Percentiles rank a stretch among this genome's conserved stretches.
phyloP scores from a whole-genome alignment of 2,797 vertebrate genomes.

The Pseudochirops corinnae region DNA sequence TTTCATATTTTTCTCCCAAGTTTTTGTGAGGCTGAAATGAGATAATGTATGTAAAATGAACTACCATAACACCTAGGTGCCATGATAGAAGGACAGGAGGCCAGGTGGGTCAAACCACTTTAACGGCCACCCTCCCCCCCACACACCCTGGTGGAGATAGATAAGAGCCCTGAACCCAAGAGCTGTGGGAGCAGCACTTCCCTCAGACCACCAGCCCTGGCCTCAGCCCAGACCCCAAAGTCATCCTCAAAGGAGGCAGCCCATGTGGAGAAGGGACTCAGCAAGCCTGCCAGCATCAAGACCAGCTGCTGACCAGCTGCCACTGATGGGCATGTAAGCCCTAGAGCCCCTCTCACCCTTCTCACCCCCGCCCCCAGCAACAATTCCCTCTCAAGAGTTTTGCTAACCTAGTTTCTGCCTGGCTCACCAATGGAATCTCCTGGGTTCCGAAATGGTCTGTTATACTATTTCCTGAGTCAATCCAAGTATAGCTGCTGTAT shows the following conservation, averaged over 20 bases:
- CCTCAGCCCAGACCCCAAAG: not conserved
- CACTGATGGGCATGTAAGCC: not conserved
- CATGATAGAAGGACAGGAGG: not conserved
- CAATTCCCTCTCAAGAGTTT: not conserved
- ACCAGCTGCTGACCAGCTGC: too few species aligned
- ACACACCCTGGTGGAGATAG: not conserved
- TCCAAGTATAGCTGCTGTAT: not conserved
- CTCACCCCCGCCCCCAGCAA: not conserved
- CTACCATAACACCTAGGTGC: not conserved
- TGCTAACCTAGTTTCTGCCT: not conserved
- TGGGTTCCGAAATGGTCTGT: not conserved
- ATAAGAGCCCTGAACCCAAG: not conserved
- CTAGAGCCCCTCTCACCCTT: not conserved
- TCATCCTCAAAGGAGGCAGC: not conserved
- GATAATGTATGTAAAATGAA: not conserved
- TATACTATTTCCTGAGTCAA: not conserved
- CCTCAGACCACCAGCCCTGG: not conserved
- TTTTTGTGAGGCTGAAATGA: not conserved
- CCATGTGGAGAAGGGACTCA: not conserved
- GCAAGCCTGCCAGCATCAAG: not conserved
- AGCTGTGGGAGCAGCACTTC: not conserved
- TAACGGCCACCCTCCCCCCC: not conserved
- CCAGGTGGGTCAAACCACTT: not conserved
- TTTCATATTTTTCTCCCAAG: not conserved
- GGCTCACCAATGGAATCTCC: not conserved